Evolutionary conservation across 2,113 vertebrate genomes (phyloP).

Genomic region (Trematocara marginatum): DNA sequence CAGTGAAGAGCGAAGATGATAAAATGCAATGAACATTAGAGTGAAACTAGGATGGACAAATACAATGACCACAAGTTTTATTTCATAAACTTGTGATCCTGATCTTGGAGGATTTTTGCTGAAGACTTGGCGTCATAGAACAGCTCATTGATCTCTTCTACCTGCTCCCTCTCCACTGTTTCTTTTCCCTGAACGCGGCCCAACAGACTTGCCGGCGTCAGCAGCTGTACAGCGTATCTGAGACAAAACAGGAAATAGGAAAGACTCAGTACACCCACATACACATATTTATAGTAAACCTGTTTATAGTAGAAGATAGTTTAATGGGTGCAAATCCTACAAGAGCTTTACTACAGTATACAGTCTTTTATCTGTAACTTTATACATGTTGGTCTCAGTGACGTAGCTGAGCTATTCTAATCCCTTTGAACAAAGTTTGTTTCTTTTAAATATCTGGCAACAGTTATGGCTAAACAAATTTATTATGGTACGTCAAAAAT

Average conservation of each 20-base stretch:
- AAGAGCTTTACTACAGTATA: neutral
- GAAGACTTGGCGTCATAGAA: conserved; percentile 99
- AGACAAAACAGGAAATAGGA: neutral
- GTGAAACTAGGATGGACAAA: neutral
- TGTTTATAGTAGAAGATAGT: neutral
- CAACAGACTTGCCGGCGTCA: conserved; percentile 91
- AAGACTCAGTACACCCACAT: neutral
- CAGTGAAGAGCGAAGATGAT: neutral
- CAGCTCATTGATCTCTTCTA: conserved; percentile 97
- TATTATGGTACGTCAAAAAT: neutral
- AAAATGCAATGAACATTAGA: neutral
- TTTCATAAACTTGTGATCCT: conserved; percentile 98
- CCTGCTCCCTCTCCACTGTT: conserved; percentile 90
- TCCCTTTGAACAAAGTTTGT: neutral
- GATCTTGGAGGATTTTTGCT: conserved; percentile 94
- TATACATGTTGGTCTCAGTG: neutral
- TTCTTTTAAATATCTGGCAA: neutral
- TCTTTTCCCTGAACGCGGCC: conserved; percentile 95
- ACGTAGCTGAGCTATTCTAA: neutral
- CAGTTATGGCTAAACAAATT: neutral
- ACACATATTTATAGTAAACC: neutral
- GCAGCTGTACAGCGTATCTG: conserved; percentile 91
- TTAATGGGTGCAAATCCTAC: neutral
- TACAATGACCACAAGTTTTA: conserved; percentile 45
- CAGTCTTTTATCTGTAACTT: neutral